phyloP scores from a whole-genome alignment of 2,797 vertebrate species.

The Propithecus perrieri region DNA sequence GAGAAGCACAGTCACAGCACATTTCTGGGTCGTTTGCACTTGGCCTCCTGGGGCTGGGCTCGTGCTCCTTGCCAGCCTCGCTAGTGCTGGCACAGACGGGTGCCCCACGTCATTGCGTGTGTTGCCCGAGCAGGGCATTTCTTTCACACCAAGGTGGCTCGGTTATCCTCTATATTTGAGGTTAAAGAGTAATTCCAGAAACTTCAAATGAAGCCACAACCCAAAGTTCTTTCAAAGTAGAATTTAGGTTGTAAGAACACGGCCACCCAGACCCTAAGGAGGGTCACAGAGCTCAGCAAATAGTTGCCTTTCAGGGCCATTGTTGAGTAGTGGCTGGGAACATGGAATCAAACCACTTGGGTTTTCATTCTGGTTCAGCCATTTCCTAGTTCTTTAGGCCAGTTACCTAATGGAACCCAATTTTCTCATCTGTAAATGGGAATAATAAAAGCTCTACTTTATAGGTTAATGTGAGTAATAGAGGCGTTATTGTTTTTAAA shows the following conservation, averaged over 20 bases:
- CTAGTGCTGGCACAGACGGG: accelerated
- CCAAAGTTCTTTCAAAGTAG: neutral
- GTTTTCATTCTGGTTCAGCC: neutral
- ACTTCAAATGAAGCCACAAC: neutral
- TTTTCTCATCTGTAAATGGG: neutral
- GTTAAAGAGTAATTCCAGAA: neutral
- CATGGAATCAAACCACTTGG: accelerated
- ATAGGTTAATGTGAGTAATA: neutral
- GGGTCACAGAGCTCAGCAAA: neutral
- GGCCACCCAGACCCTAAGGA: neutral
- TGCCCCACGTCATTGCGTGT: neutral
- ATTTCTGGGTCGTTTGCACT: neutral
- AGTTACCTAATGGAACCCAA: neutral
- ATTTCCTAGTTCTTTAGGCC: neutral
- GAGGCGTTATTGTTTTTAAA: neutral
- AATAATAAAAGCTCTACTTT: neutral
- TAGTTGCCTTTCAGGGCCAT: neutral
- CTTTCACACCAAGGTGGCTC: neutral
- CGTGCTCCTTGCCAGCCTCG: neutral
- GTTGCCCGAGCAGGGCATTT: neutral
- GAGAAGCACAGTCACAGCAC: neutral
- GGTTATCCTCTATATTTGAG: neutral
- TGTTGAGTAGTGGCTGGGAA: neutral
- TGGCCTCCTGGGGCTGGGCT: accelerated
- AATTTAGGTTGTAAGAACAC: neutral